Base-by-base conservation (phyloP, 2,888 invertebrate genomes). In the Nemurella pictetii region DNA sequence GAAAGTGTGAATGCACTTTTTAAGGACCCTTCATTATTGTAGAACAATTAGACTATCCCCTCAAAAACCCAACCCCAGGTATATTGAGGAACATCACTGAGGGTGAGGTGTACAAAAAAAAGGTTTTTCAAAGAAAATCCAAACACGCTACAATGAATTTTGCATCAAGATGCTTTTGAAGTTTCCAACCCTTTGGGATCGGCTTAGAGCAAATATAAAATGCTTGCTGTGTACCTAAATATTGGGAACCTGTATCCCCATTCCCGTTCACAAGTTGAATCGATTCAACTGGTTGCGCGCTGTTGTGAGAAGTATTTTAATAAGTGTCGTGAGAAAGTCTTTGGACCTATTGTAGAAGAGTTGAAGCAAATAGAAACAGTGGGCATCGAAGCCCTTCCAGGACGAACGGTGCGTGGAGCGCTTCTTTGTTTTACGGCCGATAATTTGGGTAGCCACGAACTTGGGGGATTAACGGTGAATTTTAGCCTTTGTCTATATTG, bases 81-180 rank as follows among this genome's bases (percentile, higher is more conserved):
- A n/a, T 88, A 27, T 85, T 88, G 35, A 83, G 84, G 83, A 88
- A 88, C 83, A 88, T 87, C 28, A 85, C 86, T 0, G 88, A 88
- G 86, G 88, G 88, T 7, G 73, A 20, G 20, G 86, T 87, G 15
- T 88, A 85, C 82, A 84, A 85, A 82, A 80, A 86, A 9, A 87
- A 2, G 0, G 20, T 88, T 87, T 85, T 88, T 88, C 36, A 80
- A 87, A 82, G 75, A 87, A n/a, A 87, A 87, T 84, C 86, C 87
- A 7, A 84, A 87, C 27, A 86, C 85, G 3, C 7, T 89, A 0
- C 86, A 87, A 81, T 36, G 87, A 27, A 87, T 86, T 0, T 74
- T 86, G 36, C 87, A 86, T 80, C 86, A 86, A 55, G 88, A 88
- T 72, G 84, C 86, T 28, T 87, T 88, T 85, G 87, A 87, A 80